Percentiles rank a stretch among this genome's conserved stretches.
Evolutionary conservation across 2,113 vertebrate genomes (phyloP).

Genomic region (Anseranas semipalmata): DNA sequence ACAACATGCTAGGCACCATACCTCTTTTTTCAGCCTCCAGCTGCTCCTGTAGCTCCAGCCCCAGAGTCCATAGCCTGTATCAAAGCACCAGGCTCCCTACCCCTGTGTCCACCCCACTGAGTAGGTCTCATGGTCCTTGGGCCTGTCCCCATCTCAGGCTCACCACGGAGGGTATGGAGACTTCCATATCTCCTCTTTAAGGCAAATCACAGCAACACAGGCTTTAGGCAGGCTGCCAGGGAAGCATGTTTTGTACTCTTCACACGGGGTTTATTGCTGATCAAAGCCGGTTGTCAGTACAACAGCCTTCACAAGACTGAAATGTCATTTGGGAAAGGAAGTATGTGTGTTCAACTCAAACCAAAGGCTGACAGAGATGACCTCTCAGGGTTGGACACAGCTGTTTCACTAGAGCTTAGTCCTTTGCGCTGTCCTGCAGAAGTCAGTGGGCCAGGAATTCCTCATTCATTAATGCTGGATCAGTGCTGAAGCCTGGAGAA

Average conservation of each 20-base stretch:
- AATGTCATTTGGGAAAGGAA: background rate
- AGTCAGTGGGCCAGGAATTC: background rate
- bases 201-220: background rate
- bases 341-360: background rate
- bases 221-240: background rate
- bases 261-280: background rate
- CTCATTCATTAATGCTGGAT: background rate
- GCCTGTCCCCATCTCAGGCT: background rate
- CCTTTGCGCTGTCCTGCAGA: background rate
- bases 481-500: background rate
- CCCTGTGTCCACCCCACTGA: background rate
- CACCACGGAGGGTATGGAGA: background rate
- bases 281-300: background rate
- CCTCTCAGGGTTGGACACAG: background rate
- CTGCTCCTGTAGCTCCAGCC: background rate
- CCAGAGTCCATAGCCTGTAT: fast-evolving
- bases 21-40: background rate
- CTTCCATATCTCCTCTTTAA: background rate
- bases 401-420: background rate
- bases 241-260: background rate
- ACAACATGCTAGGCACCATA: fast-evolving
- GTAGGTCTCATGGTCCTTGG: background rate
- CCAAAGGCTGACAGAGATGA: background rate
- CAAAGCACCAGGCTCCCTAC: background rate
- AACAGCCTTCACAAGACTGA: background rate